A percentile compares a stretch with the other conserved stretches of the same genome.
phyloP scores from a whole-genome alignment of 1,140 invertebrate species.

The Metopolophium dirhodum region DNA sequence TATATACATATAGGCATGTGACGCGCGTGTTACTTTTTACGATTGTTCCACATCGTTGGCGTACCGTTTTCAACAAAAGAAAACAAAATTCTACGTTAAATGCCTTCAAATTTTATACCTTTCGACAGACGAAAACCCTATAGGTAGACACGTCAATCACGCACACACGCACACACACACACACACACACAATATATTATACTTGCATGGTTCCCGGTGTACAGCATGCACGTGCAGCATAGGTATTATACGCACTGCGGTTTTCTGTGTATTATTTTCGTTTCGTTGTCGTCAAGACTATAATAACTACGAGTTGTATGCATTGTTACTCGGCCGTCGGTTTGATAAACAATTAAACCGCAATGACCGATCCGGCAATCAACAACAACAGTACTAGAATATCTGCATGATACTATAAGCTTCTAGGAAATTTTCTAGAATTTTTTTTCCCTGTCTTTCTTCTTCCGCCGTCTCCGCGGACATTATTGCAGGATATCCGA shows the following conservation, averaged over 20 bases:
- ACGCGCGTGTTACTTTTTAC: constrained; percentile 25
- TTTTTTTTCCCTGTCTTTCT: neutral
- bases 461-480: too few relatives aligned
- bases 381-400: neutral
- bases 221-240: neutral
- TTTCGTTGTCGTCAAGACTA: neutral
- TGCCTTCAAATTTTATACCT: constrained; percentile 12
- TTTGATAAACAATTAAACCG: neutral
- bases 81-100: constrained; percentile 23
- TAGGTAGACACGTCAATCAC: neutral
- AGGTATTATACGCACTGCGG: neutral
- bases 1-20: neutral
- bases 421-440: neutral
- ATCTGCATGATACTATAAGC: neutral
- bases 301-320: neutral
- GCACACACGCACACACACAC: neutral
- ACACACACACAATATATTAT: too few relatives aligned
- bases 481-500: too few relatives aligned
- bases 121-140: neutral
- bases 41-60: neutral
- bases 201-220: too few relatives aligned
- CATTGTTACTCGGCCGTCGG: neutral
- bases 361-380: neutral
- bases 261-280: neutral
- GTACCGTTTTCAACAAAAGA: constrained; percentile 29